phyloP scores from a whole-genome alignment of 2,113 vertebrate species.

The Chauna torquata region DNA sequence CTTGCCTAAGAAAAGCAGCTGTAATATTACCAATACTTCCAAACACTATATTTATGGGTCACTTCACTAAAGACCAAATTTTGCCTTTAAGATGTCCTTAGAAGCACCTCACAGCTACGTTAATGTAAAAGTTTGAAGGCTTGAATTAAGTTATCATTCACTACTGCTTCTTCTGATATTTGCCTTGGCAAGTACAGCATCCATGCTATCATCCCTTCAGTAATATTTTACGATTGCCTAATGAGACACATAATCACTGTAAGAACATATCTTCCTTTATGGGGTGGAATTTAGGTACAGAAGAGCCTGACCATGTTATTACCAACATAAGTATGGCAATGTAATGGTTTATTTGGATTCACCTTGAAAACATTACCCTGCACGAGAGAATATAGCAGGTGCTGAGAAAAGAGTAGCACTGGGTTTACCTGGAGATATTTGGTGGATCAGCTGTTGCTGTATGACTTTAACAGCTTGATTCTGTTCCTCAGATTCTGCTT shows the following conservation, averaged over 20 bases:
- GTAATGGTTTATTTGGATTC: neutral
- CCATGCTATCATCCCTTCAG: neutral
- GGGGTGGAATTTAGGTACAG: neutral
- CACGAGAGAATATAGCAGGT: neutral
- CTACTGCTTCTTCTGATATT: neutral
- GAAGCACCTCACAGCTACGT: neutral
- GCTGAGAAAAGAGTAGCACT: neutral
- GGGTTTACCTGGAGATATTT: neutral
- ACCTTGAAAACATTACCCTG: slow-evolving; percentile 20
- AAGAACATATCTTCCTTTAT: neutral
- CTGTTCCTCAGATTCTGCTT: neutral
- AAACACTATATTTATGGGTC: neutral
- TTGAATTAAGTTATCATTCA: slow-evolving; percentile 25
- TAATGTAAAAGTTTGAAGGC: neutral
- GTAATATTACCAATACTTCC: neutral
- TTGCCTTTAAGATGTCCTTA: neutral
- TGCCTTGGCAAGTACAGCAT: neutral
- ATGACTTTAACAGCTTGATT: neutral
- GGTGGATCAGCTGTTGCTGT: neutral
- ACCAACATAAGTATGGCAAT: neutral
- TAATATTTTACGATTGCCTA: neutral
- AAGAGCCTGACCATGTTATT: neutral
- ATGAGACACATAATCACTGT: slow-evolving; percentile 20
- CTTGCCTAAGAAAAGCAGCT: neutral
- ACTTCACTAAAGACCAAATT: neutral